These are phyloP conservation scores for Manis crassicaudata DNA, from an alignment of 2,797 vertebrate genomes.

Conservation along the genomic window DNA sequence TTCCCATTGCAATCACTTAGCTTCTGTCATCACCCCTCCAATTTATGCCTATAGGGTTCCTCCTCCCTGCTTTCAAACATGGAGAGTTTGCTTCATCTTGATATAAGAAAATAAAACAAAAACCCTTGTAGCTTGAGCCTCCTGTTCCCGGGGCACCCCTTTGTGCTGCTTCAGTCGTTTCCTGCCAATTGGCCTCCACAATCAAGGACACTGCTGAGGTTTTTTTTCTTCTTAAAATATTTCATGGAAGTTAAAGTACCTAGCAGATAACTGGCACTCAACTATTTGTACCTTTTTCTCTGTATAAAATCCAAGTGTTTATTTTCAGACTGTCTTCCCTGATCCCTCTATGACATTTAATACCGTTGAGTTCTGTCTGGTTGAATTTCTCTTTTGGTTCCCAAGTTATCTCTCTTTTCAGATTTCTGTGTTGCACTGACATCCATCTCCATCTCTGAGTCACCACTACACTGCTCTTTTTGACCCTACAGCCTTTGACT, in stretches of 20 bases:
- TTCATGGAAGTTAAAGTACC: neutral
- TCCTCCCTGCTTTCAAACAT: neutral
- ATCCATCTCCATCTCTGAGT: neutral
- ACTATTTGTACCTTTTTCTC: neutral
- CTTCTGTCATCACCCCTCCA: neutral
- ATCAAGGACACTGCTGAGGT: neutral
- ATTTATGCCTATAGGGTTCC: neutral
- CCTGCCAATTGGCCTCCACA: neutral
- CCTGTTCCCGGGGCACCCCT: neutral
- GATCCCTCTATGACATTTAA: neutral
- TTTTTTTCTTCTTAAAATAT: neutral
- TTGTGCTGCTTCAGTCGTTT: neutral
- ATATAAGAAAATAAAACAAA: neutral
- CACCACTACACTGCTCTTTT: neutral
- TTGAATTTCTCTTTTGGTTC: conserved; percentile 8
- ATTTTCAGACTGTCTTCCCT: neutral
- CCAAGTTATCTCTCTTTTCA: neutral
- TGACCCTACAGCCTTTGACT: neutral
- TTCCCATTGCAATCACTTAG: neutral
- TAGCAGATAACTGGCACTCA: neutral
- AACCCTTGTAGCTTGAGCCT: neutral
- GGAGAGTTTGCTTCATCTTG: neutral
- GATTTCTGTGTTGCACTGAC: neutral
- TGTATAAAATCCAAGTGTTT: neutral
- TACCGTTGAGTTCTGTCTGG: neutral